Base-by-base conservation (phyloP, 92 coral and sea anemone genomes). In the Umimayanthus chanpuru region DNA sequence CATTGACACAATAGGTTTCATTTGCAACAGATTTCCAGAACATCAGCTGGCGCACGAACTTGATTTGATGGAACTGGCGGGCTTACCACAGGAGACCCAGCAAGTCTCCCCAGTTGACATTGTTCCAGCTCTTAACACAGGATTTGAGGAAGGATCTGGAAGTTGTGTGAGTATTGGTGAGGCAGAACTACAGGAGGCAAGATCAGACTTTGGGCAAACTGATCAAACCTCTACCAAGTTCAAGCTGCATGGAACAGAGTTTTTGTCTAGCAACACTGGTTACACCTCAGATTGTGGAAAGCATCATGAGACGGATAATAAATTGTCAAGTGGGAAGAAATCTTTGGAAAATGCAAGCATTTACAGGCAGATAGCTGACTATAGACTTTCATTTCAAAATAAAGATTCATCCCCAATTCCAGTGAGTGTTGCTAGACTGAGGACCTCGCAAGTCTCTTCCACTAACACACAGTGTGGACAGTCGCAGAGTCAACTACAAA, bases 61-160 rank as follows among this genome's bases (percentile, higher is more conserved):
- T 23, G 67, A 70, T 8, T 18, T 29, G 41, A 29, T 83, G 23
- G 87, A 68, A 25, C n/a, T 80, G 32, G 67, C 84, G 10, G 71
- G 36, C 14, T 80, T 55, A 80, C 79, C 87, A 12, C 78, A 41
- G 12, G 67, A 83, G 78, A 47, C 65, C 26, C 64, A 28, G 23
- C 65, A 16, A 49, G 65, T 53, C 41, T n/a, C 87, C 7, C 87
- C 58, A 16, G 79, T 83, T 26, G 87, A 47, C 14, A 83, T 83
- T 83, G 77, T 83, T 49, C 77, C 87, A 70, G 65, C 87, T 25
- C 79, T 73, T 10, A 83, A 83, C 40, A 25, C 77, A 44, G 43
- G 74, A 71, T 83, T 70, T 44, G 78, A 71, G 7, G 67, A 43
- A 41, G 41, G 10, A 16, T 41, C 26, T 68, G 44, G 56, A 40